Evolutionary conservation across 1,140 invertebrate species (phyloP).

Genomic region (Listronotus bonariensis): DNA sequence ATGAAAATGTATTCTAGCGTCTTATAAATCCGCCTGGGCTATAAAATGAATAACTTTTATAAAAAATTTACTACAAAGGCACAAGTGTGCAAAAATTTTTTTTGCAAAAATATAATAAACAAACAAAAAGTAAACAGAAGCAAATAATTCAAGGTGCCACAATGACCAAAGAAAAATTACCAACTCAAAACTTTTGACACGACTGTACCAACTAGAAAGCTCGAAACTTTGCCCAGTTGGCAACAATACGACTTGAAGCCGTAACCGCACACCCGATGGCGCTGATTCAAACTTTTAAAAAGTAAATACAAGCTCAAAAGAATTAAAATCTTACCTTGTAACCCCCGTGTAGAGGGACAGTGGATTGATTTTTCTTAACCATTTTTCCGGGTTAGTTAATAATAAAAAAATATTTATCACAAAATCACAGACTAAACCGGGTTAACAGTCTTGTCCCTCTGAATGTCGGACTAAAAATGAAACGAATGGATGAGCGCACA

Average conservation of each 20-base stretch:
- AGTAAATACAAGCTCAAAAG: conserved; percentile 17
- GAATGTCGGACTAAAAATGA: conserved; percentile 35
- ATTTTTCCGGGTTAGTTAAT: conserved; percentile 29
- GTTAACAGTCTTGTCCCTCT: conserved; percentile 20
- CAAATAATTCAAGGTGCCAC: neutral
- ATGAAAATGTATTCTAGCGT: too few species aligned
- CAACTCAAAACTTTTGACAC: neutral
- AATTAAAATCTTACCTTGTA: conserved; percentile 42
- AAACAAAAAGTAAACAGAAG: neutral
- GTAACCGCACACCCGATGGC: too few species aligned
- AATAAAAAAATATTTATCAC: conserved; percentile 25
- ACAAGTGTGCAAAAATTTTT: neutral
- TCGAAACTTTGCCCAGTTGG: conserved; percentile 19
- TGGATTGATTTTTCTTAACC: conserved; percentile 31
- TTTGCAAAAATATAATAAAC: neutral
- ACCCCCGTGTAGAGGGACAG: conserved; percentile 39
- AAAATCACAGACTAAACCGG: conserved; percentile 38
- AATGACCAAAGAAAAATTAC: conserved; percentile 12
- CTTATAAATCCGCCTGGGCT: too few species aligned
- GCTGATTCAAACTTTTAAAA: conserved; percentile 20
- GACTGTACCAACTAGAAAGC: conserved; percentile 2
- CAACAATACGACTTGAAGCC: conserved; percentile 19
- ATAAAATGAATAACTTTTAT: too few species aligned
- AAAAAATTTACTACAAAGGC: too few species aligned
- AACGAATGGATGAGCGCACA: neutral